Evolutionary conservation across 2,113 vertebrate species (phyloP).

Genomic region (Tachuris rubrigastra): DNA sequence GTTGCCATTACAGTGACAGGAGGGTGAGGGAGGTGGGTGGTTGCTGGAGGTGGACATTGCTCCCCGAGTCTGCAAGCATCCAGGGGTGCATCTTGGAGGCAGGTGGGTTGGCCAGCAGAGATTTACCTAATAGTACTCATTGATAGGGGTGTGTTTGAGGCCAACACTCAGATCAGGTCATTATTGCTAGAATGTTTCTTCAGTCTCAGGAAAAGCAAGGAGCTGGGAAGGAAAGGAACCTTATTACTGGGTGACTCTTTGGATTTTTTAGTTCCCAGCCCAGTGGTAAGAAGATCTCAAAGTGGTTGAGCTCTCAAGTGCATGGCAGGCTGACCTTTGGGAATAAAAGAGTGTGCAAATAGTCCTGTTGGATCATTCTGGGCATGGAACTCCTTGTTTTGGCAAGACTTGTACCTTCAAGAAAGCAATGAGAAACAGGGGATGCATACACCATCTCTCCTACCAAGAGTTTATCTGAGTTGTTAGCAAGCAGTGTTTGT

Average conservation of each 20-base stretch:
- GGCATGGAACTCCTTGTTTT: neutral
- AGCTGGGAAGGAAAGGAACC: neutral
- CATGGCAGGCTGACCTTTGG: neutral
- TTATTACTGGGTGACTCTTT: neutral
- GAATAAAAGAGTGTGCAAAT: neutral
- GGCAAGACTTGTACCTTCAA: neutral
- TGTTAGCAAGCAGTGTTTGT: neutral
- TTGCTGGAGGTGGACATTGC: neutral
- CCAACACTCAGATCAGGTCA: neutral
- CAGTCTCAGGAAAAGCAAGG: neutral
- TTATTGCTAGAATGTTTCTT: neutral
- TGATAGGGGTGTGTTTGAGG: neutral
- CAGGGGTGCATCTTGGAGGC: neutral
- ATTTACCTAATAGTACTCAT: neutral
- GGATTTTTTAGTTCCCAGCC: neutral
- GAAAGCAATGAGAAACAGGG: neutral
- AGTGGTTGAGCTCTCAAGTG: neutral
- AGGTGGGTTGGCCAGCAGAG: neutral
- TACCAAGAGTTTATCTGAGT: neutral
- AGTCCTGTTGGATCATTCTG: neutral
- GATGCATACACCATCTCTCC: neutral
- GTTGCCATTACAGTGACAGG: neutral
- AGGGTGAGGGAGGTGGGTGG: neutral
- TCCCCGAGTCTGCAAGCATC: neutral
- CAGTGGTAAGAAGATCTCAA: neutral